Base-by-base conservation (phyloP, 2,797 vertebrate genomes). In the Diglossa cyanea region DNA sequence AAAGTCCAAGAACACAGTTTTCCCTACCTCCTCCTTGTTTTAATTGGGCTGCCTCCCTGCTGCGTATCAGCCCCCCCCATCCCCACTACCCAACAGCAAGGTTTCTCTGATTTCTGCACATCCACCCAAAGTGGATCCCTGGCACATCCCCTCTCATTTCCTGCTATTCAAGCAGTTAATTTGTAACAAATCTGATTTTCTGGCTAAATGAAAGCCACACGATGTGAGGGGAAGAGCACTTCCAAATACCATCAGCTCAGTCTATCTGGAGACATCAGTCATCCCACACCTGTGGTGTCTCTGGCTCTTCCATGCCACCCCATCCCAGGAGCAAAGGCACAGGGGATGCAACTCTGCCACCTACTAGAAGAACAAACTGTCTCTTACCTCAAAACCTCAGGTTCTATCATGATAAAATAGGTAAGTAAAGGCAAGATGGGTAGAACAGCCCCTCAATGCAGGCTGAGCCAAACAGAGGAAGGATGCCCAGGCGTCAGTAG, bases 181-280 rank as follows among this genome's bases (percentile, higher is more conserved):
- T 89, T 58, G 58, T 35, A 86, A 72, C n/a, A 70, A 81, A 86
- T 48, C 60, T 13, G 14, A 88, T 76, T 88, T 91, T 90, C 76
- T 88, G 40, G 37, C 30, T 95, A 62, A 55, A 91, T 31, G 78
- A 54, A 55, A 80, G 45, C 5, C 21, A 40, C 1, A 0, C 1
- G 2, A 78, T 25, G 25, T 0, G 30, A 90, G 13, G 13, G 26
- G 33, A 83, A 77, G 44, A 70, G 39, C 9, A 42, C 17, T 80
- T 51, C 40, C 45, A 72, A 68, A 51, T 4, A 14, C 6, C 30
- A 14, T 13, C 70, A 40, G 12, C 26, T 70, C 24, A 2, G 48
- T 5, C 45, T 60, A 20, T 28, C 35, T 5, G 37, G 60, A 62
- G 80, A 11, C 31, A 35, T 3, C 65, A 19, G 33, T 2, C 11